phyloP scores from a whole-genome alignment of 2,888 invertebrate genomes.

The Xanthia togata region DNA sequence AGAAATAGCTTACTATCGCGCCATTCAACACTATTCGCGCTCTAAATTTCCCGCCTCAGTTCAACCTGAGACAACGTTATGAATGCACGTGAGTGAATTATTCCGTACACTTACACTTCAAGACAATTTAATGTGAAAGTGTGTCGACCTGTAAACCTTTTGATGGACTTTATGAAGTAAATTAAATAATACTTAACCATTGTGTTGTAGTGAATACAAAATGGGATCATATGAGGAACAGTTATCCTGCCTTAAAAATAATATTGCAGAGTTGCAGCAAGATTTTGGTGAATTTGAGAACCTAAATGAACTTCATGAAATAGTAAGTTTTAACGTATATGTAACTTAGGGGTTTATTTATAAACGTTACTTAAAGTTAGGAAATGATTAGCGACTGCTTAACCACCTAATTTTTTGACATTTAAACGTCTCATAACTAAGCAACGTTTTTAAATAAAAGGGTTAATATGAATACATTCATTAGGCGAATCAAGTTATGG shows the following conservation, averaged over 20 bases:
- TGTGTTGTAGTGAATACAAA: conserved; percentile 78
- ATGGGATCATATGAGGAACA: conserved; percentile 81
- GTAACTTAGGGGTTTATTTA: not conserved
- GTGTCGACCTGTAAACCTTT: too few species aligned
- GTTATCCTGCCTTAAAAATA: conserved; percentile 76
- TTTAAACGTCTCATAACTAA: not conserved
- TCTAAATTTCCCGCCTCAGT: too few species aligned
- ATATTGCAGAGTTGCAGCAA: conserved; percentile 79
- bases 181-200: not conserved
- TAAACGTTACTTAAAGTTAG: not conserved
- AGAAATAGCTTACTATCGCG: too few species aligned
- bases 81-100: too few species aligned
- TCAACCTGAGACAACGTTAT: too few species aligned
- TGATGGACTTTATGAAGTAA: not conserved
- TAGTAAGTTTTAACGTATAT: conserved; percentile 69
- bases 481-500: not conserved
- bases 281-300: conserved; percentile 82
- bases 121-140: too few species aligned
- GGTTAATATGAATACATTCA: not conserved
- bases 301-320: conserved; percentile 77
- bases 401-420: not conserved
- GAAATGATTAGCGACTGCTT: not conserved
- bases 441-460: not conserved
- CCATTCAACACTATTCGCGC: too few species aligned
- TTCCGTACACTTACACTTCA: too few species aligned